phyloP scores from a whole-genome alignment of 2,888 invertebrate species.

The Eugnorisma glareosa region DNA sequence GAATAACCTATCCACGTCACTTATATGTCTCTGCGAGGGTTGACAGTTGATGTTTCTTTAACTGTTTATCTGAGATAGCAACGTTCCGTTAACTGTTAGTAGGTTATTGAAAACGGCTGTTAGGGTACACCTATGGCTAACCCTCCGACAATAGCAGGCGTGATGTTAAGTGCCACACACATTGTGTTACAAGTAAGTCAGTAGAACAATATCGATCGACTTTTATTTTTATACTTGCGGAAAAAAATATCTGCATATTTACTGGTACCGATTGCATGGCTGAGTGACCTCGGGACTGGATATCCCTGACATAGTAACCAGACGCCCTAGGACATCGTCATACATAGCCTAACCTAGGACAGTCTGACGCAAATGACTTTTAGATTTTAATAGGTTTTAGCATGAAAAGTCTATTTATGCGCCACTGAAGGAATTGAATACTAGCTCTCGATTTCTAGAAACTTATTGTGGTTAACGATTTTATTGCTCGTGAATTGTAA shows the following conservation, averaged over 20 bases:
- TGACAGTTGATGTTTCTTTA: no score
- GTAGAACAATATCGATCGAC: constrained; percentile 56
- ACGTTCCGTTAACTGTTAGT: no score
- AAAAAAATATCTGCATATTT: constrained; percentile 60
- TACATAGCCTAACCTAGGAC: constrained; percentile 61
- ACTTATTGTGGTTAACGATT: neutral
- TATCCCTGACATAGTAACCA: constrained; percentile 66
- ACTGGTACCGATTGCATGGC: constrained; percentile 60
- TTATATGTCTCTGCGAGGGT: no score
- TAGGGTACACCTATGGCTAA: neutral
- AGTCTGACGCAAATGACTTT: constrained; percentile 60
- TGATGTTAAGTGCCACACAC: neutral
- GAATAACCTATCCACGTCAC: no score
- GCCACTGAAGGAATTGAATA: neutral
- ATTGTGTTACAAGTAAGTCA: constrained; percentile 34
- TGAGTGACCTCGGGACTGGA: constrained; percentile 49
- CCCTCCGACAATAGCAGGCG: neutral
- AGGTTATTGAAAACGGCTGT: no score
- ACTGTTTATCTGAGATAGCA: no score
- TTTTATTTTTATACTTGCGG: constrained; percentile 51
- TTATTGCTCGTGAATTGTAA: neutral
- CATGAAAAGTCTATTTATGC: constrained; percentile 34
- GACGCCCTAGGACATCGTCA: constrained; percentile 63
- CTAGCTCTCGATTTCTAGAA: constrained; percentile 4
- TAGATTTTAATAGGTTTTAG: constrained; percentile 32